Conservation (phyloP, 2,888 invertebrate species). For the Mythimna albipuncta region DNA sequence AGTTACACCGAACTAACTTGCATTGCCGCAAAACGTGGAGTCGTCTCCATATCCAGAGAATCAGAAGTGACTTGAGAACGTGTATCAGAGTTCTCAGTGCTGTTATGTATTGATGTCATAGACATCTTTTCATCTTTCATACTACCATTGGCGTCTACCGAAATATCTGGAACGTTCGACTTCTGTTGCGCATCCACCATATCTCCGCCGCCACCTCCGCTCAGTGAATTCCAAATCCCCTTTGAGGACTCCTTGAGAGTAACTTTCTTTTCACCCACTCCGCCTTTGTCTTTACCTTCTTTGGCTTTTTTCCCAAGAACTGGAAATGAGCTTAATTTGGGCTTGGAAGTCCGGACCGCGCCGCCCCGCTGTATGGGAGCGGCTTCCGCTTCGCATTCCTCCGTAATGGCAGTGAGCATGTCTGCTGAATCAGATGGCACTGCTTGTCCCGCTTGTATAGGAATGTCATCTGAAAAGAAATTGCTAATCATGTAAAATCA, state of each 20-base stretch:
- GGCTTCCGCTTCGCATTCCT: slow-evolving; percentile 91
- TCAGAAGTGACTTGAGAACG: slow-evolving; percentile 89
- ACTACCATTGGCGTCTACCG: slow-evolving; percentile 83
- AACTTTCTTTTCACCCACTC: slow-evolving; percentile 84
- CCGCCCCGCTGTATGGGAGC: slow-evolving; percentile 89
- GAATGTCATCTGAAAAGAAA: slow-evolving; percentile 94
- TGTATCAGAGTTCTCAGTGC: slow-evolving; percentile 85
- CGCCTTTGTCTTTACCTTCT: slow-evolving; percentile 87
- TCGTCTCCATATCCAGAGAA: slow-evolving; percentile 87
- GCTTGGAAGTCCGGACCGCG: slow-evolving; percentile 89
- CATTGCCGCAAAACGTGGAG: slow-evolving; percentile 89
- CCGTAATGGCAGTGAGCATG: slow-evolving; percentile 92
- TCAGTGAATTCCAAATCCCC: slow-evolving; percentile 86
- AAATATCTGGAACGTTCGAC: slow-evolving; percentile 76
- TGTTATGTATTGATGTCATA: slow-evolving; percentile 82
- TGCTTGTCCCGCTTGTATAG: slow-evolving; percentile 94
- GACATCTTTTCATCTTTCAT: slow-evolving; percentile 88
- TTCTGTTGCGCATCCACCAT: slow-evolving; percentile 87
- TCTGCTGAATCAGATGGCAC: slow-evolving; percentile 90
- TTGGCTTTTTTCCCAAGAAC: slow-evolving; percentile 92
- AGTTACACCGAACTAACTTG: slow-evolving; percentile 91
- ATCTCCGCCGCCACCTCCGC: slow-evolving; percentile 85
- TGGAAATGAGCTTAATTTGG: slow-evolving; percentile 91
- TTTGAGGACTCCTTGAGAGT: slow-evolving; percentile 86
- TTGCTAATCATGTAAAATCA: slow-evolving; percentile 8